Evolutionary conservation across 2,888 invertebrate genomes (phyloP), one percentile per base, ranked within the genome.

Genomic region (Rhogogaster chlorosoma): DNA sequence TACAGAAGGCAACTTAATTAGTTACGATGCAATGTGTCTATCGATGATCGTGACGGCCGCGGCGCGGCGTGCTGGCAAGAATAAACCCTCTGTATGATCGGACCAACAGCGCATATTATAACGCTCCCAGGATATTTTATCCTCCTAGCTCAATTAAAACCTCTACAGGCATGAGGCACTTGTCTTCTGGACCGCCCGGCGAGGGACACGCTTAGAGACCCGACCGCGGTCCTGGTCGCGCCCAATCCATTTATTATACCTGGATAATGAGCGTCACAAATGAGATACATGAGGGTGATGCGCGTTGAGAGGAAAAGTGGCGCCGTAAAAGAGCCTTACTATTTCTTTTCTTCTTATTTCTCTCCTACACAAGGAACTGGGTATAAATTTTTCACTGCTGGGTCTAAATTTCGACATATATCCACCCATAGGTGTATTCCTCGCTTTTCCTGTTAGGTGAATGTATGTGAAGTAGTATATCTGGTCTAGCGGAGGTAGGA

Each of bases 261-360:
- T 83, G 32, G 83, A 70, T 83, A 83, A 83, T 83, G 83, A 83
- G 83, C 67, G 83, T 67, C 83, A 45, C 64, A 67, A 80, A 83
- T 67, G 83, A 83, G 67, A 83, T 83, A 42, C 45, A 61, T 5
- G 83, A 67, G 83, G 70, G 64, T 57, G 67, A 83, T 83, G 42
- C 67, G 42, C 42, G 67, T 26, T 49, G 77, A 77, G 53, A 53
- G 77, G 53, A 29, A 26, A 38, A 38, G 57, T 29, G 80, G 61
- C 38, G 36, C 36, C 61, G 61, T n/a, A 80, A 18, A 38, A 80
- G 57, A 22, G 26, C 53, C 53, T 32, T 1, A 77, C 15, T 9
- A n/a, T 29, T 49, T 45, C 22, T 42, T 53, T 77, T 77, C 15
- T 77, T 26, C 32, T 29, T 32, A 29, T 26, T 67, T 38, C 5